Percentiles rank a stretch among this genome's conserved stretches.
phyloP scores from a whole-genome alignment of 2,797 vertebrate species.

The Enteromius treurensis region DNA sequence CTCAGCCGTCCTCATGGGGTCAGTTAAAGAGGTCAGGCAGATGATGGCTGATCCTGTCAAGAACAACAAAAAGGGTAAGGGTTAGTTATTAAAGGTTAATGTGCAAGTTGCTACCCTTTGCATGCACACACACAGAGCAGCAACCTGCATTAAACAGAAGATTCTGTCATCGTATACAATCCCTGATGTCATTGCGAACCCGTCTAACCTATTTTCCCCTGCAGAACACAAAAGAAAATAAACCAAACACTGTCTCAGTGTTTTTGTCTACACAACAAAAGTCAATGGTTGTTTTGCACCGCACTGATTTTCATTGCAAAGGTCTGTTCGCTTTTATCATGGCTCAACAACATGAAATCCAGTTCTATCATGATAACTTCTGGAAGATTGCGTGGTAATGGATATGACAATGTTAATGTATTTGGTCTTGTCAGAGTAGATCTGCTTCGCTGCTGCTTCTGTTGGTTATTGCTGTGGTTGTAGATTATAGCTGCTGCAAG shows the following conservation, averaged over 20 bases:
- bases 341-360: background rate
- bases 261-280: background rate
- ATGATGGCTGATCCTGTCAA: constrained; percentile 60
- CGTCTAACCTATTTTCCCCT: background rate
- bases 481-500: background rate
- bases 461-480: background rate
- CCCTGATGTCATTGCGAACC: background rate
- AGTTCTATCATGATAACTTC: background rate
- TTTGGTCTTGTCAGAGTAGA: background rate
- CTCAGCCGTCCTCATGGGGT: constrained; percentile 60
- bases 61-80: constrained; percentile 49
- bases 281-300: background rate
- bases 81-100: constrained; percentile 27
- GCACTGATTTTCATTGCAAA: background rate
- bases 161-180: background rate
- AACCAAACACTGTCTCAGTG: background rate
- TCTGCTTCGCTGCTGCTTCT: background rate
- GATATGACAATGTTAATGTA: background rate
- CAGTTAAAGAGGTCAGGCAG: constrained; percentile 33
- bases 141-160: background rate
- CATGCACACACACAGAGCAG: background rate
- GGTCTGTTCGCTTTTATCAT: background rate
- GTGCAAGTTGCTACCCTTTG: background rate
- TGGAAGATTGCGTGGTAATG: background rate
- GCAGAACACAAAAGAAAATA: background rate